Evolutionary conservation across 1,140 invertebrate species (phyloP).

Genomic region (Whitmania pigra): DNA sequence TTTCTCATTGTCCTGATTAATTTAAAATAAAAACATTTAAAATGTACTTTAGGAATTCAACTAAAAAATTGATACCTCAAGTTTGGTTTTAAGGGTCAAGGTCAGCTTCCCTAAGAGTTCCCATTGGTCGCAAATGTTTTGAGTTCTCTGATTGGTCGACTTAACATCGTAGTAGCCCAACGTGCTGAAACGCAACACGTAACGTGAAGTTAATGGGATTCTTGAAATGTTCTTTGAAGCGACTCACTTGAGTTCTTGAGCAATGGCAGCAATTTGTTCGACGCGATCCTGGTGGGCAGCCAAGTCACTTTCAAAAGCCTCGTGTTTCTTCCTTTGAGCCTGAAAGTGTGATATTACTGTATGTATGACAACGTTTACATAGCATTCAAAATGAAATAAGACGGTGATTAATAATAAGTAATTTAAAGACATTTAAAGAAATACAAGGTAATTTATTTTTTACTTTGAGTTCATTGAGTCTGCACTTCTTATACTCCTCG

Average conservation of each 20-base stretch:
- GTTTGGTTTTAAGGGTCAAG: slow-evolving; percentile 71
- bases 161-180: slow-evolving; percentile 91
- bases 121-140: slow-evolving; percentile 53
- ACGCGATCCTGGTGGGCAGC: slow-evolving; percentile 90
- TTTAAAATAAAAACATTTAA: slow-evolving; percentile 15
- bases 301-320: slow-evolving; percentile 94
- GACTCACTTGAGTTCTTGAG: slow-evolving; percentile 89
- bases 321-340: slow-evolving; percentile 97
- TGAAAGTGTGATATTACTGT: slow-evolving; percentile 17
- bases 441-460: neutral
- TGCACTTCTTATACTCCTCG: slow-evolving; percentile 79
- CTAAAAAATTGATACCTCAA: slow-evolving; percentile 50
- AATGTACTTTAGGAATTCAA: neutral
- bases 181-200: slow-evolving; percentile 51
- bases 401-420: neutral
- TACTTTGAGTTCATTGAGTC: slow-evolving; percentile 76
- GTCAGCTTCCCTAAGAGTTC: slow-evolving; percentile 81
- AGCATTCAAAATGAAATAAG: neutral
- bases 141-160: slow-evolving; percentile 83
- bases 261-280: slow-evolving; percentile 97
- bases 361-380: neutral
- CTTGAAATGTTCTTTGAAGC: no score
- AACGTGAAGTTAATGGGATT: no score
- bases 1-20: slow-evolving; percentile 68
- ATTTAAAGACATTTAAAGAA: slow-evolving; percentile 1